A percentile compares a stretch with the other conserved stretches of the same genome.
Evolutionary conservation across 2,888 invertebrate genomes (phyloP).

Genomic region (Catocala nupta): DNA sequence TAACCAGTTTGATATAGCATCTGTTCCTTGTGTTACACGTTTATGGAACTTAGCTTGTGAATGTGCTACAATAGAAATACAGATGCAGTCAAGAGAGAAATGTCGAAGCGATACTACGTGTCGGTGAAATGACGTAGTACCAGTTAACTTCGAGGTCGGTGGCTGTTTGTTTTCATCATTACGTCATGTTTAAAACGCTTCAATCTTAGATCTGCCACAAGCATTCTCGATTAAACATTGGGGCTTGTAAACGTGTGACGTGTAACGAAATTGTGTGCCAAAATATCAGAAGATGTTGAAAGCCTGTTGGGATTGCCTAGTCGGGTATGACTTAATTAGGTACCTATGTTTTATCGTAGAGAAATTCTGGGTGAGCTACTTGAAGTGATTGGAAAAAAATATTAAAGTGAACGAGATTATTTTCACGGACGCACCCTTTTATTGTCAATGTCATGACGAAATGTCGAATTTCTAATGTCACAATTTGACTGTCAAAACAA

Average conservation of each 20-base stretch:
- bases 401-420: conserved; percentile 24
- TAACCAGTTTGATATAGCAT: conserved; percentile 43
- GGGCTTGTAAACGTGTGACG: conserved; percentile 51
- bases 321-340: conserved; percentile 71
- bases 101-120: conserved; percentile 62
- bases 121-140: conserved; percentile 55
- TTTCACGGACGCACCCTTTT: conserved; percentile 43
- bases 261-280: conserved; percentile 51
- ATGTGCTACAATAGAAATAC: conserved; percentile 32
- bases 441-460: conserved; percentile 43
- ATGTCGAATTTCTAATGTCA: conserved; percentile 13
- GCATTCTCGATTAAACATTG: conserved; percentile 56
- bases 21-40: conserved; percentile 29
- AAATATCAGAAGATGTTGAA: conserved; percentile 74
- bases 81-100: conserved; percentile 59
- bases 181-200: conserved; percentile 72
- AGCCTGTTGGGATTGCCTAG: conserved; percentile 80
- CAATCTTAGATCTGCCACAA: conserved; percentile 58
- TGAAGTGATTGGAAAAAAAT: not conserved
- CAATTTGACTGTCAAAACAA: conserved; percentile 9
- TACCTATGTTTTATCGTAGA: conserved; percentile 18
- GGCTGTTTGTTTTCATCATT: conserved; percentile 80
- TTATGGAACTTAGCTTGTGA: conserved; percentile 23
- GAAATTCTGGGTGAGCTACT: too few relatives aligned
- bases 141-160: conserved; percentile 69